Evolutionary conservation across 2,113 vertebrate genomes (phyloP).

Genomic region (Anoura caudifer): DNA sequence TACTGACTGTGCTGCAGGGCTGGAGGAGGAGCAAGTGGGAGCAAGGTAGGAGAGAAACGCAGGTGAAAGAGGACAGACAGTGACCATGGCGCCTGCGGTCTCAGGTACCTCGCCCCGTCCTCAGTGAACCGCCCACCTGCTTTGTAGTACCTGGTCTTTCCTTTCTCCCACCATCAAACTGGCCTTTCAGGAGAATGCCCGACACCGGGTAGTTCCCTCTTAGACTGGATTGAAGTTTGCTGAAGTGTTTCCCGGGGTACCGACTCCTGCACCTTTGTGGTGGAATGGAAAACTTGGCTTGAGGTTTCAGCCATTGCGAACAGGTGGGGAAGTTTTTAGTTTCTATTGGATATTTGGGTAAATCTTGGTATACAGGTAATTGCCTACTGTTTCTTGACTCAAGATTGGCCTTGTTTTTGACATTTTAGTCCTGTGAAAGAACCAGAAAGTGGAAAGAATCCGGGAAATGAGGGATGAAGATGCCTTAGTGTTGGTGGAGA

Average conservation of each 20-base stretch:
- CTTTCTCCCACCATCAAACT: background rate
- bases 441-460: background rate
- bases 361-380: background rate
- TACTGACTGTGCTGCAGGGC: background rate
- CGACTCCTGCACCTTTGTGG: background rate
- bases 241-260: background rate
- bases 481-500: background rate
- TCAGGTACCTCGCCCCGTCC: fast-evolving
- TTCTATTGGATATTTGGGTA: background rate
- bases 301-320: background rate
- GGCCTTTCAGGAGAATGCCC: background rate
- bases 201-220: background rate
- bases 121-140: fast-evolving
- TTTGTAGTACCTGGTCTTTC: background rate
- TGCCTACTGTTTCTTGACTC: background rate
- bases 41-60: background rate
- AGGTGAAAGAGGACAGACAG: background rate
- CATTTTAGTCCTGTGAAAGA: background rate
- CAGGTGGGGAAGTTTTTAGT: background rate
- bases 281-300: background rate
- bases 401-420: background rate
- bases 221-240: background rate
- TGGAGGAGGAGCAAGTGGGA: background rate
- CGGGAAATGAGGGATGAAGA: background rate
- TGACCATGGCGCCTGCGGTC: fast-evolving